These are phyloP conservation scores for Holothuria leucospilota DNA, from an alignment of 53 echinoderm and acorn worm genomes.

Conservation along the genomic window DNA sequence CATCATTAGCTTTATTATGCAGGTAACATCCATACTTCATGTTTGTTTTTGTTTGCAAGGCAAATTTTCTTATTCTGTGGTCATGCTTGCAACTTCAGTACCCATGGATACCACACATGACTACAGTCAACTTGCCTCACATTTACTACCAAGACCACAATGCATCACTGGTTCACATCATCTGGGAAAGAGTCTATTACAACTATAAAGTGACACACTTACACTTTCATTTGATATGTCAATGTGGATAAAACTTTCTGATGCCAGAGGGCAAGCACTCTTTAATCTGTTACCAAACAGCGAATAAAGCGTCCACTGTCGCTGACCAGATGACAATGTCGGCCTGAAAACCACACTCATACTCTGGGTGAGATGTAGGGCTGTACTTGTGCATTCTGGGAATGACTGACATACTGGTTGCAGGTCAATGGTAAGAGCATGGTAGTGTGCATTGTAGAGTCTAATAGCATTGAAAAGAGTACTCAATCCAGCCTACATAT, in stretches of 20 bases:
- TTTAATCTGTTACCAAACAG: slow-evolving; percentile 72
- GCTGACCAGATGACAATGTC: slow-evolving; percentile 47
- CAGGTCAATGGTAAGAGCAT: slow-evolving; percentile 84
- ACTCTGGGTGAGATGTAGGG: slow-evolving; percentile 85
- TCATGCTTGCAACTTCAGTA: too few relatives aligned
- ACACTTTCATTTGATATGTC: slow-evolving; percentile 86
- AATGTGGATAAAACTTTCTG: slow-evolving; percentile 70
- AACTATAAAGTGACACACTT: slow-evolving; percentile 21
- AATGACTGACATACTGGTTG: slow-evolving; percentile 83
- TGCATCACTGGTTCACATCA: too few relatives aligned
- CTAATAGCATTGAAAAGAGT: slow-evolving; percentile 88
- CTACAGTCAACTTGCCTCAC: too few relatives aligned
- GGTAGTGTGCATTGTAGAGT: slow-evolving; percentile 98
- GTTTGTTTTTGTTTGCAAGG: too few relatives aligned
- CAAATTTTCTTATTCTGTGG: too few relatives aligned
- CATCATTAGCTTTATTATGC: too few relatives aligned
- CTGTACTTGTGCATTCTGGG: slow-evolving; percentile 69
- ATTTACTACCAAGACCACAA: too few relatives aligned
- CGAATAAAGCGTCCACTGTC: slow-evolving; percentile 71
- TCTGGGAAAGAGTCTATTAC: too few relatives aligned
- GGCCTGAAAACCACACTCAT: slow-evolving; percentile 82
- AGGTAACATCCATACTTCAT: too few relatives aligned
- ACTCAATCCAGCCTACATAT: slow-evolving; percentile 83
- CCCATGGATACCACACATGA: too few relatives aligned
- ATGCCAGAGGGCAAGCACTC: slow-evolving; percentile 82